Base-by-base conservation (phyloP, 2,113 vertebrate genomes). In the Dasypus novemcinctus region DNA sequence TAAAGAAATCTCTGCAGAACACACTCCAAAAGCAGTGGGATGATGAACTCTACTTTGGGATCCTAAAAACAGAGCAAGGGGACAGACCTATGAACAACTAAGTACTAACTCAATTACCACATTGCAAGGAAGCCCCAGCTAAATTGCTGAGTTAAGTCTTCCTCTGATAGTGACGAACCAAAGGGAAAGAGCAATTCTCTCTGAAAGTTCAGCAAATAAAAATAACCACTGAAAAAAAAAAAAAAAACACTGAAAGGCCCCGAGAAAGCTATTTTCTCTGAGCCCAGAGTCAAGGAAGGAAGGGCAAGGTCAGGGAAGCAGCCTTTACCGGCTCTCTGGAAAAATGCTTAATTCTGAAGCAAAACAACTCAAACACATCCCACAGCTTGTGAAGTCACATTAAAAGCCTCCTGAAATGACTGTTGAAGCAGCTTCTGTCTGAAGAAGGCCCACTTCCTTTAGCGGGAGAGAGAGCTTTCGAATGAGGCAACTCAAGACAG, bases 171-270 rank as follows among this genome's bases (percentile, higher is more conserved):
- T 93, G 84, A 84, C 0, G 2, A 92, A 95, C 36, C 93, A 92
- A 94, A 85, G 27, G 1, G 13, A 89, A 91, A 92, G 36, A 78
- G 61, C 0, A 4, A 29, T 83, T 95, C 29, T 91, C 64, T 87
- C 46, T 93, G 29, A 38, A 95, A 94, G 38, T 87, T 93, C 69
- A 93, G 75, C 94, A 94, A 95, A 96, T 94, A 95, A 88, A 95
- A 95, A 96, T 87, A 90, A 76, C 79, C 43, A 46, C 43, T 46
- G 43, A 46, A 57, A 57, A 54, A 54, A n/a, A n/a, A n/a, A n/a
- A n/a, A 54, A 13, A 54, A 54, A 54, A 8, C 38, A 78, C 2
- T 88, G 49, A 90, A 82, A 90, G 68, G 2, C 75, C 43, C 38
- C 84, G 29, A 92, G 72, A 92, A 95, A 95, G 43, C 41, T 92